Percentiles rank a stretch among this genome's conserved stretches.
phyloP scores from a whole-genome alignment of 2,113 vertebrate genomes.

The Cheirogaleus medius region DNA sequence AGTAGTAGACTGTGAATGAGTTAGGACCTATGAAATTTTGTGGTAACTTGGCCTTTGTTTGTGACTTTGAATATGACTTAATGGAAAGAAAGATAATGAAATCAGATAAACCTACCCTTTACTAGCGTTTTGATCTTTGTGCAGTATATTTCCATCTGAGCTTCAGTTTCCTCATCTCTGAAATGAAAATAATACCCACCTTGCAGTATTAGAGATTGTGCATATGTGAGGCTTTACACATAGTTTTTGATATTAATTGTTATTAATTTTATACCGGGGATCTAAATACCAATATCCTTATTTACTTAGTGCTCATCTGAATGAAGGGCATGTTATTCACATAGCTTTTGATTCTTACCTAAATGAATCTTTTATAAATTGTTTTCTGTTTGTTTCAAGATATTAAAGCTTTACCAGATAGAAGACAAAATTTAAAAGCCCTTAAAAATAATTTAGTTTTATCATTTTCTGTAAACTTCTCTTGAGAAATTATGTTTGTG shows the following conservation, averaged over 20 bases:
- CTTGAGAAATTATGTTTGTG: background rate
- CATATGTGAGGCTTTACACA: background rate
- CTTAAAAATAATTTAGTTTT: background rate
- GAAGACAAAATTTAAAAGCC: background rate
- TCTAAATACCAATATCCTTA: background rate
- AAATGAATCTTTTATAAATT: background rate
- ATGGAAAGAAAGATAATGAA: constrained; percentile 18
- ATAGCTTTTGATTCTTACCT: background rate
- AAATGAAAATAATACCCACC: background rate
- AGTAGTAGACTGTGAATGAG: background rate
- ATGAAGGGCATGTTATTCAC: background rate
- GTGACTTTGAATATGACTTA: background rate
- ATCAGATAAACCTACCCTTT: background rate
- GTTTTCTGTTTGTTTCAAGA: background rate
- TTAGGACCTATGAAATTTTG: background rate
- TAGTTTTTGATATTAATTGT: background rate
- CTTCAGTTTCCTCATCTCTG: background rate
- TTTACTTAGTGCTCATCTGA: background rate
- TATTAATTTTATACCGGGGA: background rate
- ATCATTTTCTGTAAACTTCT: background rate
- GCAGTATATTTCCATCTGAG: background rate
- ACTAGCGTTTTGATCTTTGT: background rate
- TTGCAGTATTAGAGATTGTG: background rate
- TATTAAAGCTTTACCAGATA: background rate
- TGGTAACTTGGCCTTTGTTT: background rate